Evolutionary conservation across 2,797 vertebrate genomes (phyloP).

Genomic region (Anas georgica): DNA sequence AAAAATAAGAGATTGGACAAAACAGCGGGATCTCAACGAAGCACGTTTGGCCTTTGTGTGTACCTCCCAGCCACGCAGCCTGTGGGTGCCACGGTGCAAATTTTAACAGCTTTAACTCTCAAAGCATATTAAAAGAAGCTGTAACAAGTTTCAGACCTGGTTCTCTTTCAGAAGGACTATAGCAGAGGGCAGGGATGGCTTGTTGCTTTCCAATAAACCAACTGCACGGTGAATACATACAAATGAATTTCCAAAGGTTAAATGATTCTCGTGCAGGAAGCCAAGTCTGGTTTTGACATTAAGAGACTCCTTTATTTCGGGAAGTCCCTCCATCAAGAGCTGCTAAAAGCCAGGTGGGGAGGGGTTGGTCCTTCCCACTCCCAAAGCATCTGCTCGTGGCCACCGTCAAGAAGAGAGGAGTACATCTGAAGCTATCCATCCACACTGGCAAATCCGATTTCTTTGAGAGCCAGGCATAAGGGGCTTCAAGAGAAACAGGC

Average conservation of each 20-base stretch:
- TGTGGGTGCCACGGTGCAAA: neutral
- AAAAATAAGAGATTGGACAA: neutral
- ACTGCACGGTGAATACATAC: neutral
- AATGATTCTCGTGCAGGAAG: neutral
- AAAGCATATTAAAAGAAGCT: neutral
- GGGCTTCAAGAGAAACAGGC: neutral
- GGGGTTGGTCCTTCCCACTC: neutral
- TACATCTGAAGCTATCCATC: neutral
- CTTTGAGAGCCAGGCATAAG: neutral
- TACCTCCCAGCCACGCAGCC: neutral
- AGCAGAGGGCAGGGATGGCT: neutral
- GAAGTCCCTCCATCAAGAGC: neutral
- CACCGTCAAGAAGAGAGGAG: neutral
- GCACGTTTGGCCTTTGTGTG: neutral
- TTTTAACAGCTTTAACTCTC: neutral
- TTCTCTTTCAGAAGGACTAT: neutral
- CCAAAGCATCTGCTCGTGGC: constrained; percentile 21
- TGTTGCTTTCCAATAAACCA: neutral
- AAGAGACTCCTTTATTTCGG: neutral
- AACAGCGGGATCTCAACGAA: neutral
- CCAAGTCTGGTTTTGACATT: neutral
- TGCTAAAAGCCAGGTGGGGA: neutral
- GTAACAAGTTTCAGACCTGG: neutral
- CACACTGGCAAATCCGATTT: neutral
- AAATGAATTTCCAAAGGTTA: constrained; percentile 12